Conservation (phyloP, 2,797 vertebrate genomes). For the Gobio occitaniae region DNA sequence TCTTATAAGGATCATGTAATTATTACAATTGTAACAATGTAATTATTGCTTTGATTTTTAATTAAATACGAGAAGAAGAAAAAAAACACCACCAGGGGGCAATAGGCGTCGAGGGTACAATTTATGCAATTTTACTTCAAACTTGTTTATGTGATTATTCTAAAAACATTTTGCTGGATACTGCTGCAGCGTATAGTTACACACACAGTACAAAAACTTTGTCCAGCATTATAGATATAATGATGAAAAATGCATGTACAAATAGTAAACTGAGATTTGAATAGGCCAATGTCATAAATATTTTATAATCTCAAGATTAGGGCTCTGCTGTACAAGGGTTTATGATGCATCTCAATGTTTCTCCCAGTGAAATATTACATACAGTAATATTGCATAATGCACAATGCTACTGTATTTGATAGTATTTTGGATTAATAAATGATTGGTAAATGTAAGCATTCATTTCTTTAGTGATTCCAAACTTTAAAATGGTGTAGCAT, state of each 20-base stretch:
- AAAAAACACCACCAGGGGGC: conserved; percentile 1
- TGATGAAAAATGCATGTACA: neutral
- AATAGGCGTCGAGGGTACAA: neutral
- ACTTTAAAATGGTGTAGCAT: neutral
- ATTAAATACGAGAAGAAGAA: neutral
- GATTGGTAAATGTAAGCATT: neutral
- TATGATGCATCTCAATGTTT: neutral
- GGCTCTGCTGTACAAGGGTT: neutral
- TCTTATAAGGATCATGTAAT: neutral
- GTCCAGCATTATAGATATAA: neutral
- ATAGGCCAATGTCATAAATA: neutral
- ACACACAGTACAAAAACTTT: neutral
- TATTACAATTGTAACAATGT: too few relatives aligned
- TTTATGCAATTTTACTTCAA: neutral
- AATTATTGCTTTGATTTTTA: neutral
- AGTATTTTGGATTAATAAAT: neutral
- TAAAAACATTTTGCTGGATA: neutral
- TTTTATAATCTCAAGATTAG: neutral
- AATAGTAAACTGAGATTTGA: too few relatives aligned
- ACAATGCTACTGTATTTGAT: neutral
- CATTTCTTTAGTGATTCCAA: neutral
- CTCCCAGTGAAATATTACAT: neutral
- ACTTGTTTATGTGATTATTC: neutral
- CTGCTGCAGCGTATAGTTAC: neutral
- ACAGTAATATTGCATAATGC: neutral